Conservation (phyloP, 2,113 vertebrate species). For the Lophius piscatorius region DNA sequence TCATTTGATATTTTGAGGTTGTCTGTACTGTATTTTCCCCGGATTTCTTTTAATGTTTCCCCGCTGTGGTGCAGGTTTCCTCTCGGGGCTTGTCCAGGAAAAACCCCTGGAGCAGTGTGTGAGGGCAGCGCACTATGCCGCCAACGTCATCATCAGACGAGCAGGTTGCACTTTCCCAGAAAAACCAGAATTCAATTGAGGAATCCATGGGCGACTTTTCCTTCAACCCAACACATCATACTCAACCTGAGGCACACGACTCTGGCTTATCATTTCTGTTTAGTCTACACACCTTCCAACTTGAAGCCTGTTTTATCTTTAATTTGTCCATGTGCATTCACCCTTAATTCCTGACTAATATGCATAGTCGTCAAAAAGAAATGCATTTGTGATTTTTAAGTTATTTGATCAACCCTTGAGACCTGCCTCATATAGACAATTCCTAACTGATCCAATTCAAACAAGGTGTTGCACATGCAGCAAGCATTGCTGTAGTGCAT, state of each 20-base stretch:
- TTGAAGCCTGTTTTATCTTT: too few species aligned
- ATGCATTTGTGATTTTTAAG: too few species aligned
- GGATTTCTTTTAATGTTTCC: background rate
- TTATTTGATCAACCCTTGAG: too few species aligned
- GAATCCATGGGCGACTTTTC: constrained; percentile 22
- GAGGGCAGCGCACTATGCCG: constrained; percentile 92
- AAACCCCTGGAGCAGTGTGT: constrained; percentile 88
- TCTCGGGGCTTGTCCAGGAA: constrained; percentile 91
- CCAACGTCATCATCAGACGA: constrained; percentile 89
- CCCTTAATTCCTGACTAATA: background rate
- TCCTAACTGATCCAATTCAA: too few species aligned
- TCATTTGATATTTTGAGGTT: background rate
- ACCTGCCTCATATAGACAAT: too few species aligned
- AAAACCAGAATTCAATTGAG: constrained; percentile 93
- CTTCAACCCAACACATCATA: constrained; percentile 19
- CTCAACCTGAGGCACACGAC: constrained; percentile 9
- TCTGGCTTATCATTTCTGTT: background rate
- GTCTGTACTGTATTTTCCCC: background rate
- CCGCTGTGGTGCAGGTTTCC: constrained; percentile 83
- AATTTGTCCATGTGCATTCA: background rate
- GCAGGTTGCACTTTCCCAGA: constrained; percentile 97
- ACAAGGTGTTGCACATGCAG: too few species aligned
- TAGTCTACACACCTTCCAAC: too few species aligned
- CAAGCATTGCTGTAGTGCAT: too few species aligned
- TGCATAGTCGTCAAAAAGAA: too few species aligned